These are phyloP conservation scores for Leptinotarsa undecemlineata DNA, from an alignment of 1,140 invertebrate species.

Conservation along the genomic window DNA sequence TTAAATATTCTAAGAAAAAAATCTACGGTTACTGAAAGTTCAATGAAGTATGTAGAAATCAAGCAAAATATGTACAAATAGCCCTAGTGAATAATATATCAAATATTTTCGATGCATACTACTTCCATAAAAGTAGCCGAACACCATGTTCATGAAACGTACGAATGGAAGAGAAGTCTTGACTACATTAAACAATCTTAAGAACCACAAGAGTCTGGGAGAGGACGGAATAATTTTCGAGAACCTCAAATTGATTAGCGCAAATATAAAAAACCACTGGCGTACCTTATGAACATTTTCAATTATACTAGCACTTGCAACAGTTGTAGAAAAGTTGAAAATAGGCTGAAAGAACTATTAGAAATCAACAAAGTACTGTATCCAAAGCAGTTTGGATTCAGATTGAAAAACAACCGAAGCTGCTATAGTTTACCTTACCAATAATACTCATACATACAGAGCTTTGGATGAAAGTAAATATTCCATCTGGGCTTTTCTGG, in stretches of 20 bases:
- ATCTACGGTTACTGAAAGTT: too few relatives aligned
- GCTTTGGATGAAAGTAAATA: background rate
- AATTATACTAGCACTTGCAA: background rate
- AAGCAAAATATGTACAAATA: background rate
- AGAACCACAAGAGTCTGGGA: background rate
- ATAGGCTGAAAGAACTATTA: background rate
- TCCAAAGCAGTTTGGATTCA: slow-evolving; percentile 3
- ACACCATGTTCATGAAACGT: background rate
- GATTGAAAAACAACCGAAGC: background rate
- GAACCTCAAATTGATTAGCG: background rate
- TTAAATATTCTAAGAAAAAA: too few relatives aligned
- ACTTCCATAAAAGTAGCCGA: background rate
- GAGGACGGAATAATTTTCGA: background rate
- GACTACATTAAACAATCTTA: background rate
- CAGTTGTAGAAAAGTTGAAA: background rate
- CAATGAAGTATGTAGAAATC: too few relatives aligned
- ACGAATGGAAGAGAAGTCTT: background rate
- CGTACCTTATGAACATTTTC: background rate
- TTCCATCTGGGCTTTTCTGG: background rate
- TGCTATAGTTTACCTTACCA: background rate
- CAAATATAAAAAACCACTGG: background rate
- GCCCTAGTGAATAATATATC: background rate
- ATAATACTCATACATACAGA: background rate
- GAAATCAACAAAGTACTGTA: background rate
- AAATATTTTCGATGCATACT: background rate